Evolutionary conservation across 2,888 invertebrate species (phyloP).

Genomic region (Cancer borealis): DNA sequence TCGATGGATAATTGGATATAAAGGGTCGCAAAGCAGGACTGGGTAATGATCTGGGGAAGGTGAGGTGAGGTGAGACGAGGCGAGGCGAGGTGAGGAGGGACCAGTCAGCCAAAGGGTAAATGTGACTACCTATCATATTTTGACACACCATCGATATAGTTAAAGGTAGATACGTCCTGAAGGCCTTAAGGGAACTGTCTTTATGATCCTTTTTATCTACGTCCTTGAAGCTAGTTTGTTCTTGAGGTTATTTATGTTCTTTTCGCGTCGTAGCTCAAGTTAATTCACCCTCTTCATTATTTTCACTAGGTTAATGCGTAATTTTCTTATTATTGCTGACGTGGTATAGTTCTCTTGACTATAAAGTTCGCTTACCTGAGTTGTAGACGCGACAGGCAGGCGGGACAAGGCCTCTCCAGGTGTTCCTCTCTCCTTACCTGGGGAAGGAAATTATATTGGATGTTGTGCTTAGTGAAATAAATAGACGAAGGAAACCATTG

Average conservation of each 20-base stretch:
- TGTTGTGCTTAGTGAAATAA: not conserved
- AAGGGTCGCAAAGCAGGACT: not conserved
- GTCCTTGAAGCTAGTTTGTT: not conserved
- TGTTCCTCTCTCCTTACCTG: not conserved
- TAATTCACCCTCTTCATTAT: constrained; percentile 2
- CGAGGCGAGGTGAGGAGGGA: not conserved
- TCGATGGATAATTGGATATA: constrained; percentile 21
- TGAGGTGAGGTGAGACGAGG: not conserved
- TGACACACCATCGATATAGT: not conserved
- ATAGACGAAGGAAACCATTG: not conserved
- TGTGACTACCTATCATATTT: not conserved
- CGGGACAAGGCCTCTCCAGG: not conserved
- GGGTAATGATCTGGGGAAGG: not conserved
- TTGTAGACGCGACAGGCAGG: not conserved
- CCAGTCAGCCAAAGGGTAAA: not conserved
- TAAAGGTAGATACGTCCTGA: not conserved
- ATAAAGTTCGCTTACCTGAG: not conserved
- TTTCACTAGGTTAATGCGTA: not conserved
- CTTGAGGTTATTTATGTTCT: not conserved
- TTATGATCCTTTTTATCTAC: not conserved
- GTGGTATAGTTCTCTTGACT: not conserved
- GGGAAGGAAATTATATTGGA: not conserved
- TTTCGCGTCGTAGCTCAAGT: not conserved
- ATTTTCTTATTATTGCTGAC: not conserved
- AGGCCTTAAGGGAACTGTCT: not conserved